These are phyloP conservation scores for Formica selysi DNA, from an alignment of 1,140 invertebrate species.

Conservation along the genomic window DNA sequence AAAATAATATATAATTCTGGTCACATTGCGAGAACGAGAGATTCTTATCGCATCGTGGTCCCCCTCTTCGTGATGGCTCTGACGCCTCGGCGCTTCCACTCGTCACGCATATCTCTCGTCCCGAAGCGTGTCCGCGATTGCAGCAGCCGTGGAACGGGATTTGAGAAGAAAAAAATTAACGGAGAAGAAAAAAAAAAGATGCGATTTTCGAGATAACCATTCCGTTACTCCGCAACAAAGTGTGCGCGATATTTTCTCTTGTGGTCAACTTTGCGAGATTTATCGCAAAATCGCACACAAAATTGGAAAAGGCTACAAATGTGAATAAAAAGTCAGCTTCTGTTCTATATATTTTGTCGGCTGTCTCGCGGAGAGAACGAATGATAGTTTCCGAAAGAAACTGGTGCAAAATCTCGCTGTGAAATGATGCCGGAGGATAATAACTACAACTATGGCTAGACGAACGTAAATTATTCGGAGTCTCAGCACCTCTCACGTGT, in stretches of 20 bases:
- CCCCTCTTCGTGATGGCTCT: constrained; percentile 67
- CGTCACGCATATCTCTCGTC: constrained; percentile 73
- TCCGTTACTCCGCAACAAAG: constrained; percentile 8
- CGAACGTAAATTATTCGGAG: constrained; percentile 23
- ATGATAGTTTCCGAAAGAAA: not conserved
- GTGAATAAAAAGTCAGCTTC: too few species aligned
- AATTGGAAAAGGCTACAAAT: not conserved
- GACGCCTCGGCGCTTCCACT: constrained; percentile 76
- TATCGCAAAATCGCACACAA: not conserved
- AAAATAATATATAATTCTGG: constrained; percentile 83
- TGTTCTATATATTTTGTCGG: too few species aligned
- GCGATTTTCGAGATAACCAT: constrained; percentile 1
- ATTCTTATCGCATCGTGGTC: constrained; percentile 76
- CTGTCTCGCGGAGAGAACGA: too few species aligned
- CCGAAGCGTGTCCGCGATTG: constrained; percentile 38
- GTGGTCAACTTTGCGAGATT: not conserved
- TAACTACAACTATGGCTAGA: not conserved
- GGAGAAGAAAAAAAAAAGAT: not conserved
- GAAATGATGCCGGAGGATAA: not conserved
- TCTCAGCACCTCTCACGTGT: constrained; percentile 18
- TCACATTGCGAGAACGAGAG: constrained; percentile 78
- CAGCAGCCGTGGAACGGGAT: constrained; percentile 40
- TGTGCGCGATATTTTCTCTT: not conserved
- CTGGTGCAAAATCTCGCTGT: not conserved
- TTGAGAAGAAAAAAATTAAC: not conserved